Evolutionary conservation across 2,888 invertebrate genomes (phyloP), one percentile per base, ranked within the genome.

Genomic region (Tanypteryx hageni): DNA sequence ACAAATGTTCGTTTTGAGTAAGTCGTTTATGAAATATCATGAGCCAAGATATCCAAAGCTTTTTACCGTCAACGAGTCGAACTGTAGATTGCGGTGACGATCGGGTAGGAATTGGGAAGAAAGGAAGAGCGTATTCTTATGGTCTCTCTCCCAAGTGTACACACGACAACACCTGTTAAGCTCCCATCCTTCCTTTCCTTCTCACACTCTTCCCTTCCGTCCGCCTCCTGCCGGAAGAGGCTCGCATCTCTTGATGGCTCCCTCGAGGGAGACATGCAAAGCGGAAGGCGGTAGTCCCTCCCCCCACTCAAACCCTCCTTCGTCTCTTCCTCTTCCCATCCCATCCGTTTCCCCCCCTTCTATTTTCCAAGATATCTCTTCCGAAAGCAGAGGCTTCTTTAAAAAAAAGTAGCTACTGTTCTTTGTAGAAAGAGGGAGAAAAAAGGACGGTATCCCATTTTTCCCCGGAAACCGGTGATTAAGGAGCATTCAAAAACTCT

Each of bases 391-490:
- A 18, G 18, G 84, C 84, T 84, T 44, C 18, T 44, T 84, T 44
- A 31, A 14, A 56, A 84, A 84, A 57, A 84, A 83, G 13, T 44
- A n/a, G 89, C 89, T 89, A 64, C 89, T 89, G 64, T 89, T 61
- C 61, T 89, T 44, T 31, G 27, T 1, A 44, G 64, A 18, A 61
- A 31, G 89, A 18, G 0, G 57, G 84, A 18, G 61, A 13, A 2
- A 27, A 86, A 18, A 31, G 27, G 56, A 10, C n/a, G 18, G 13
- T 9, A 5, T 13, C 61, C 61, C 18, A 3, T n/a, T 11, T 18
- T 64, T 61, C 18, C 18, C n/a, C 89, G 64, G 61, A 76, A 89
- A 89, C 89, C 89, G 31, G 64, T 89, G 89, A 89, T 89, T 89
- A 89, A 64, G 89, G 44, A 89, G 61, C 89, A 89, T 89, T 89